Evolutionary conservation across 1,140 invertebrate genomes (phyloP), one percentile per base, ranked within the genome.

Genomic region (Steinernema khuongi): DNA sequence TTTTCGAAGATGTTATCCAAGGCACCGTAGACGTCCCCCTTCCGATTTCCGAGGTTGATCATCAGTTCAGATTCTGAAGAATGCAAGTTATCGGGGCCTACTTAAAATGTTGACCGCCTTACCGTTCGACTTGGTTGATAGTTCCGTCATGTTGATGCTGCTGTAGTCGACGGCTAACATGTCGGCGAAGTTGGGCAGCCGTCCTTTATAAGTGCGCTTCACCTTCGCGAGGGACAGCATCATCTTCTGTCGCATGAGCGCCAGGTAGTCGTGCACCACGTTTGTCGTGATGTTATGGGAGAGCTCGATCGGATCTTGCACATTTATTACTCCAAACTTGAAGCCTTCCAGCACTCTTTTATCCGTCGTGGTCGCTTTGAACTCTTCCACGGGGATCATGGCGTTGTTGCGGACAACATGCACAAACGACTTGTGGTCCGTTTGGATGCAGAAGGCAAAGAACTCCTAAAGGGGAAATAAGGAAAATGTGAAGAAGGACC

Each of bases 271-370:
- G 14, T 73, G 19, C 2, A 14, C 32, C 14, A 73, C 26, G 26
- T 73, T 73, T 29, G 31, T 60, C 0, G 18, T 31, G 19, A 73
- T 19, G 28, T 73, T 73, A 29, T 73, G 71, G n/a, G 67, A 72
- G n/a, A 14, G 29, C 71, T 73, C 71, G 17, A 73, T 18, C 2
- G 71, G 71, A 68, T 73, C 71, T 67, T 73, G 71, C 22, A 73
- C 69, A 70, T 72, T 72, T n/a, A 72, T 41, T 18, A 19, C 17
- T 17, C 17, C 19, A n/a, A 72, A 31, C 33, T 73, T 73, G 60
- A 73, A 73, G 26, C 17, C 22, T 18, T 73, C 71, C 14, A 22
- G 7, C 11, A 26, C 32, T 17, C 18, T 11, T 14, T 73, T 67
- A 70, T 75, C 43, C 30, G 71, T 26, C 19, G 18, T 71, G 70